Percentiles rank a stretch among this genome's conserved stretches.
Evolutionary conservation across 2,797 vertebrate species (phyloP).

Genomic region (Bucorvus abyssinicus): DNA sequence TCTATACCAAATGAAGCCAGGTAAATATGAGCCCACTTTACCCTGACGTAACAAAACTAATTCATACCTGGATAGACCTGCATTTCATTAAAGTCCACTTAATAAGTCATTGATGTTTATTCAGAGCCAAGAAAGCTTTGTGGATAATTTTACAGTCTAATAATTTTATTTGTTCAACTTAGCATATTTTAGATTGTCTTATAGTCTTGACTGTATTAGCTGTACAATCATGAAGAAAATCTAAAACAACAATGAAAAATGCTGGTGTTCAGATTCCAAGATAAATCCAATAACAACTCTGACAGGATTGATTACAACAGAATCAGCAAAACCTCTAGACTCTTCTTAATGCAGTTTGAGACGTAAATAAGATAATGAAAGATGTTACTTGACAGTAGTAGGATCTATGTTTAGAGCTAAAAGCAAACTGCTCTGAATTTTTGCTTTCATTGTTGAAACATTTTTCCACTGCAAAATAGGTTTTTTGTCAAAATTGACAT

Average conservation of each 20-base stretch:
- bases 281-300: slow-evolving; percentile 74
- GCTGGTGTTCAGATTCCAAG: slow-evolving; percentile 58
- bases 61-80: background rate
- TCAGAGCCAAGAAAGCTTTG: background rate
- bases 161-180: slow-evolving; percentile 9
- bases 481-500: slow-evolving; percentile 4
- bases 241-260: slow-evolving; percentile 72
- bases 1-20: background rate
- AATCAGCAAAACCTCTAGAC: slow-evolving; percentile 65
- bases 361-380: slow-evolving; percentile 73
- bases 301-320: slow-evolving; percentile 76
- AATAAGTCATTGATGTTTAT: background rate
- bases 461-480: slow-evolving; percentile 11
- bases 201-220: background rate
- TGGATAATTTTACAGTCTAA: slow-evolving; percentile 20
- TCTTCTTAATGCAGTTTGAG: slow-evolving; percentile 71
- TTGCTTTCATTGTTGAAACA: background rate
- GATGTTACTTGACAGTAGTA: slow-evolving; percentile 71
- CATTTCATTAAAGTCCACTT: slow-evolving; percentile 3
- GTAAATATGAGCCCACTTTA: background rate
- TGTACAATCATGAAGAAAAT: slow-evolving; percentile 58
- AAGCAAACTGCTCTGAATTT: background rate
- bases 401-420: slow-evolving; percentile 63
- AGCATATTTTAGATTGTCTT: slow-evolving; percentile 8
- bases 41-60: background rate